Conservation (phyloP, 2,797 vertebrate genomes). For the Argya squamiceps region DNA sequence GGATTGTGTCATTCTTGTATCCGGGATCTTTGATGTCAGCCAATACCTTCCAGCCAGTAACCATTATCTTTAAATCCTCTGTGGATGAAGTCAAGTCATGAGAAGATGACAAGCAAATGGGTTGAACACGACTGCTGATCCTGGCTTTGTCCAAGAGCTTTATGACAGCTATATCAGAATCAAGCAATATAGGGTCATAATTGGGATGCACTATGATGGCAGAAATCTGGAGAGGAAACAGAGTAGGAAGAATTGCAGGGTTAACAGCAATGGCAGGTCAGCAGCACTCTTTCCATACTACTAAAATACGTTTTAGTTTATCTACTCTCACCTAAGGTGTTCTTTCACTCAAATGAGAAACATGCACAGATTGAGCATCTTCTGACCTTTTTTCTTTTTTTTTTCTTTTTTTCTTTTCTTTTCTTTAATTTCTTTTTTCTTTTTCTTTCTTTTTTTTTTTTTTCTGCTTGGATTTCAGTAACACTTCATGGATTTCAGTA, state of each 20-base stretch:
- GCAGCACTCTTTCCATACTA: neutral
- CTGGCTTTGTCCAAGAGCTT: slow-evolving; percentile 94
- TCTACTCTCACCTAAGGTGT: neutral
- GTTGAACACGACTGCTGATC: slow-evolving; percentile 87
- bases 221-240: slow-evolving; percentile 82
- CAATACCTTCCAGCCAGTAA: slow-evolving; percentile 91
- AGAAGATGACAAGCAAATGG: slow-evolving; percentile 86
- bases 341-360: neutral
- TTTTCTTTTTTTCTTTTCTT: neutral
- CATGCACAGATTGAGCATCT: neutral
- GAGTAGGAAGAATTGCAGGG: neutral
- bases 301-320: neutral
- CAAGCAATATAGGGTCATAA: slow-evolving; percentile 92
- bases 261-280: neutral
- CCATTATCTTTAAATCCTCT: slow-evolving; percentile 77
- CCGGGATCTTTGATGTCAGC: slow-evolving; percentile 73
- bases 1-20: slow-evolving; percentile 83
- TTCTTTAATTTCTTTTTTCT: neutral
- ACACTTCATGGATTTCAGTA: neutral
- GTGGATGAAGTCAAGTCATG: slow-evolving; percentile 70
- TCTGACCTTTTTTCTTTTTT: neutral
- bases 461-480: neutral
- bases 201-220: slow-evolving; percentile 89
- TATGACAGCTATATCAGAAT: slow-evolving; percentile 90
- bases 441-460: too few species aligned